These are phyloP conservation scores for Rhamnusium bicolor DNA, from an alignment of 2,888 invertebrate genomes.

Conservation along the genomic window DNA sequence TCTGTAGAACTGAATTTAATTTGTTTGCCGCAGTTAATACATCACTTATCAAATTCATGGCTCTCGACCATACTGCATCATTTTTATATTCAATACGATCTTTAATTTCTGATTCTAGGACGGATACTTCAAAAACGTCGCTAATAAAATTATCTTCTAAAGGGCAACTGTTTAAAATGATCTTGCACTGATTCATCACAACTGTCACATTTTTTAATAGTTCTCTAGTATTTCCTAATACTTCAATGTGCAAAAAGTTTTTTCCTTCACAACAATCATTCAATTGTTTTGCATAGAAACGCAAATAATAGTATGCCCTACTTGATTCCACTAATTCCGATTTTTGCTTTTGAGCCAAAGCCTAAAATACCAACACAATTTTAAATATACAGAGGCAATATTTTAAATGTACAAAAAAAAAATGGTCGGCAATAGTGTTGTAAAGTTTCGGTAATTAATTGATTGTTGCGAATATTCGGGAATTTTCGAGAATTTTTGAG, in stretches of 20 bases:
- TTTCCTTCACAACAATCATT: conserved; percentile 60
- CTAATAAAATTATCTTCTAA: conserved; percentile 60
- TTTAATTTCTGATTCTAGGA: conserved; percentile 55
- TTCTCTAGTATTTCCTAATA: conserved; percentile 70
- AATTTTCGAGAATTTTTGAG: too few relatives aligned
- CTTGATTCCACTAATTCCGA: conserved; percentile 75
- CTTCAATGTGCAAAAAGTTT: conserved; percentile 55
- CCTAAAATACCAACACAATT: too few relatives aligned
- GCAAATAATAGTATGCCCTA: conserved; percentile 74
- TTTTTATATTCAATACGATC: conserved; percentile 62
- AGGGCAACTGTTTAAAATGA: conserved; percentile 79
- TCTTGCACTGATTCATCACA: conserved; percentile 79
- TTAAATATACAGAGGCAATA: neutral
- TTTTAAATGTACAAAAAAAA: neutral
- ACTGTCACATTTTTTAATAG: conserved; percentile 73
- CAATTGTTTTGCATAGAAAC: conserved; percentile 71
- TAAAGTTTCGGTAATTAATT: too few relatives aligned
- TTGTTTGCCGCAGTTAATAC: conserved; percentile 50
- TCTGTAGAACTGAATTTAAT: conserved; percentile 54
- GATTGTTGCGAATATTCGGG: too few relatives aligned
- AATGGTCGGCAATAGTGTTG: too few relatives aligned
- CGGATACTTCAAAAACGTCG: conserved; percentile 58
- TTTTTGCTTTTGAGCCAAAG: conserved; percentile 79
- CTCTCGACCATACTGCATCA: conserved; percentile 61
- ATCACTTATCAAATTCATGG: conserved; percentile 50